Conservation (phyloP, 2,797 vertebrate species). For the Myiotriccus ornatus region DNA sequence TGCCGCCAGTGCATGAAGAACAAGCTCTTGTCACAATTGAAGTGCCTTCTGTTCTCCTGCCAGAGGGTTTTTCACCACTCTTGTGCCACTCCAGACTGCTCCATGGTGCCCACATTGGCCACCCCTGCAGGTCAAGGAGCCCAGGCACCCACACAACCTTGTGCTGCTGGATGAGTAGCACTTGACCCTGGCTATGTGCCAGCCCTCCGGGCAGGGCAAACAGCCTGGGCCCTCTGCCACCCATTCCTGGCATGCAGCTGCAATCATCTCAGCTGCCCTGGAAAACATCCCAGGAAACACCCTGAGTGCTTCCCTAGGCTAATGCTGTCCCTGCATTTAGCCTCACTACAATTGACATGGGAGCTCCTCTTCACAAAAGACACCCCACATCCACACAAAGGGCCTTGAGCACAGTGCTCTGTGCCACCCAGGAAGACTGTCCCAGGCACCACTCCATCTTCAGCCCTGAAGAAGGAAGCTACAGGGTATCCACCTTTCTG, state of each 20-base stretch:
- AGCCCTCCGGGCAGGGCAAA: neutral
- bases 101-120: rapidly evolving
- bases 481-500: neutral
- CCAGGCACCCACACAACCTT: neutral
- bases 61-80: neutral
- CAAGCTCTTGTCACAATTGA: neutral
- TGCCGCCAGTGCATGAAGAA: neutral
- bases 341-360: rapidly evolving
- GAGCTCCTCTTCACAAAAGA: neutral
- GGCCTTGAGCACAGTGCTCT: neutral
- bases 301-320: neutral
- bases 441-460: neutral
- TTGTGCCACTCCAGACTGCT: neutral
- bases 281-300: neutral
- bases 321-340: neutral
- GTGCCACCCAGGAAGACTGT: neutral
- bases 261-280: rapidly evolving
- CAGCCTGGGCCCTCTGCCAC: neutral
- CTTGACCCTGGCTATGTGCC: neutral
- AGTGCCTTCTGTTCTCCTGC: neutral
- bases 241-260: rapidly evolving
- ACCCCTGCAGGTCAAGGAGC: neutral
- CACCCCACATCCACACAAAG: rapidly evolving
- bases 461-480: neutral
- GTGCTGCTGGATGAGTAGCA: neutral